Conservation (phyloP, 2,888 invertebrate genomes). For the Axea sp. region DNA sequence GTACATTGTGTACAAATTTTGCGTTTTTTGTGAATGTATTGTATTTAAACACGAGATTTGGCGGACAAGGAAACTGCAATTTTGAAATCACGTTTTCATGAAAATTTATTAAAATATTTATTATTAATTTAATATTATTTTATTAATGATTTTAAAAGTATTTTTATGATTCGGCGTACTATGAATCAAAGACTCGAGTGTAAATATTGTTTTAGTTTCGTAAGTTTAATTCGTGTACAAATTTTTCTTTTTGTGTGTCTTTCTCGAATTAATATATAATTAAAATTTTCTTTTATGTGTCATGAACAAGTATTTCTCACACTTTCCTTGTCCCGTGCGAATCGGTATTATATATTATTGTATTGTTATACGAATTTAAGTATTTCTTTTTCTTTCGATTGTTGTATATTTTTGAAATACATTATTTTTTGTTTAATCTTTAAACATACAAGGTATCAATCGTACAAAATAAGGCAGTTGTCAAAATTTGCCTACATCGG, state of each 20-base stretch:
- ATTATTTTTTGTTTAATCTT: constrained; percentile 17
- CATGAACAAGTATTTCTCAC: constrained; percentile 1
- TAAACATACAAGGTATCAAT: constrained; percentile 52
- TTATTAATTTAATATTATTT: neutral
- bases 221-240: constrained; percentile 1
- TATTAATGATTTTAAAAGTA: neutral
- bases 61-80: constrained; percentile 18
- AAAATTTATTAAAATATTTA: too few relatives aligned
- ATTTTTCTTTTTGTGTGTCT: neutral
- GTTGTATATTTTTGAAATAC: constrained; percentile 14
- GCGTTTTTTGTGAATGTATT: constrained; percentile 75
- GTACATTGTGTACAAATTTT: constrained; percentile 76
- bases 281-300: constrained; percentile 3
- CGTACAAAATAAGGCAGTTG: constrained; percentile 43
- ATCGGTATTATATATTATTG: constrained; percentile 21
- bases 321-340: constrained; percentile 36
- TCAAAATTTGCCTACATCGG: constrained; percentile 24
- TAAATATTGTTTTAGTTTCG: constrained; percentile 9
- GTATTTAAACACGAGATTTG: constrained; percentile 73
- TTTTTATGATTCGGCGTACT: too few relatives aligned
- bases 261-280: neutral
- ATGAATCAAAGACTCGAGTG: constrained; percentile 12
- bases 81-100: too few relatives aligned
- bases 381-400: constrained; percentile 12
- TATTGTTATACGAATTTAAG: constrained; percentile 32